These are phyloP conservation scores for Scaptodrosophila latifasciaeformis DNA, from an alignment of 2,888 invertebrate species.

Conservation along the genomic window DNA sequence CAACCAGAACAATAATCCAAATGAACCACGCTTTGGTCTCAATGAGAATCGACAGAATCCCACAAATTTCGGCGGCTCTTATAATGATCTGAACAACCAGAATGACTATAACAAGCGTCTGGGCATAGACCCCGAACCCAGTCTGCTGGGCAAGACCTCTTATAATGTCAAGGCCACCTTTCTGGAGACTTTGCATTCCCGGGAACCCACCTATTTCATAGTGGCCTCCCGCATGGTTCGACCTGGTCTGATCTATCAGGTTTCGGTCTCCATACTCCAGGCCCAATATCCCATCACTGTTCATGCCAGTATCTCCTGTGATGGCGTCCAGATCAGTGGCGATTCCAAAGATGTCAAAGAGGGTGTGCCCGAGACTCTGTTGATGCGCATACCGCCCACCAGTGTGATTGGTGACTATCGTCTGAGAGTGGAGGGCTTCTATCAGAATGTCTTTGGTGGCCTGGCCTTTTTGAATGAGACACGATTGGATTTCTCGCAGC, in stretches of 20 bases:
- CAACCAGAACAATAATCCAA: conserved; percentile 8
- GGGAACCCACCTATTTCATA: conserved; percentile 86
- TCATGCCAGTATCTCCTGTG: conserved; percentile 90
- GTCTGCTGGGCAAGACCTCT: conserved; percentile 58
- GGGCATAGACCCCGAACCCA: conserved; percentile 50
- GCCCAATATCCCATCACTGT: conserved; percentile 88
- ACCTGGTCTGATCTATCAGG: conserved; percentile 92
- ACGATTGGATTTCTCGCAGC: conserved; percentile 86
- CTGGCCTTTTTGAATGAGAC: conserved; percentile 94
- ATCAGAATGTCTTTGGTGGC: conserved; percentile 83
- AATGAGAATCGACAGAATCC: conserved; percentile 50
- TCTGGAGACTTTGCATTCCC: conserved; percentile 65
- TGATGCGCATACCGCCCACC: conserved; percentile 91
- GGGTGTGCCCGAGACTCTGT: conserved; percentile 90
- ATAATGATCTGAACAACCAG: conserved; percentile 54
- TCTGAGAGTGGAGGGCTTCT: conserved; percentile 87
- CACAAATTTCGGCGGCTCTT: conserved; percentile 37
- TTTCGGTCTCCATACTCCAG: conserved; percentile 88
- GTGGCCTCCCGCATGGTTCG: conserved; percentile 93
- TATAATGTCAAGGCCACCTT: conserved; percentile 67
- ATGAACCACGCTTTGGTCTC: conserved; percentile 31
- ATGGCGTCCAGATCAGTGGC: conserved; percentile 91
- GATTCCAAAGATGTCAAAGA: conserved; percentile 88
- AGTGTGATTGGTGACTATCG: conserved; percentile 89
- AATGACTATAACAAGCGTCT: conserved; percentile 54